Percentiles rank a stretch among this genome's conserved stretches.
phyloP scores from a whole-genome alignment of 2,113 vertebrate species.

The Syngnathus typhle region DNA sequence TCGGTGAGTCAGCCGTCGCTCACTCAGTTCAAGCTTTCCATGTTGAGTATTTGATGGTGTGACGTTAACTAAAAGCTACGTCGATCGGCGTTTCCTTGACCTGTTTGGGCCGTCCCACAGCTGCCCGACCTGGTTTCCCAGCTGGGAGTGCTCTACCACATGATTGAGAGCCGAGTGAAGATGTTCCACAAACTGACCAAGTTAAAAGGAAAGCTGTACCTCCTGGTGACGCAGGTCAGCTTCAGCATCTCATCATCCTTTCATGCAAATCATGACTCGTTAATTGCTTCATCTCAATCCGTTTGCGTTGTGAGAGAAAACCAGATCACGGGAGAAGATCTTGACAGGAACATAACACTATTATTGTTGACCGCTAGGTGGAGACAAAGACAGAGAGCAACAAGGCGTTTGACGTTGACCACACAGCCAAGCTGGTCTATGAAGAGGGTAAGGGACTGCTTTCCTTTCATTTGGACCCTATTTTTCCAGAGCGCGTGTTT shows the following conservation, averaged over 20 bases:
- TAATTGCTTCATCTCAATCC: background rate
- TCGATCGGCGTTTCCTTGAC: too few species aligned
- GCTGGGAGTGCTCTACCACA: conserved; percentile 86
- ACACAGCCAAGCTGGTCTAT: conserved; percentile 88
- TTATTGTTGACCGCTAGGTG: conserved; percentile 70
- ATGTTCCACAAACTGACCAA: conserved; percentile 87
- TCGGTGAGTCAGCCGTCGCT: conserved; percentile 76
- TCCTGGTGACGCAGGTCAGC: conserved; percentile 85
- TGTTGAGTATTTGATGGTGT: too few species aligned
- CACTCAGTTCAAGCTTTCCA: too few species aligned
- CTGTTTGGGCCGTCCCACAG: conserved; percentile 53
- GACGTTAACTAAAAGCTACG: background rate
- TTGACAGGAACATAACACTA: background rate
- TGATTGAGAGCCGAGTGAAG: conserved; percentile 95
- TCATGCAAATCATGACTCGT: background rate
- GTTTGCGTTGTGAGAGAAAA: background rate
- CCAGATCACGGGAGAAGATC: background rate
- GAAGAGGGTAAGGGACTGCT: conserved; percentile 83
- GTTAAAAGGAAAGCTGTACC: conserved; percentile 89
- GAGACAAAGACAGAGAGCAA: conserved; percentile 70
- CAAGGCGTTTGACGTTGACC: conserved; percentile 65
- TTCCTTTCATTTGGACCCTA: conserved; percentile 12
- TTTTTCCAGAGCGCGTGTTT: background rate
- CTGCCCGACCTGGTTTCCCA: conserved; percentile 87
- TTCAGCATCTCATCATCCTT: background rate